These are phyloP conservation scores for Alauda arvensis DNA, from an alignment of 2,797 vertebrate genomes.

Conservation along the genomic window DNA sequence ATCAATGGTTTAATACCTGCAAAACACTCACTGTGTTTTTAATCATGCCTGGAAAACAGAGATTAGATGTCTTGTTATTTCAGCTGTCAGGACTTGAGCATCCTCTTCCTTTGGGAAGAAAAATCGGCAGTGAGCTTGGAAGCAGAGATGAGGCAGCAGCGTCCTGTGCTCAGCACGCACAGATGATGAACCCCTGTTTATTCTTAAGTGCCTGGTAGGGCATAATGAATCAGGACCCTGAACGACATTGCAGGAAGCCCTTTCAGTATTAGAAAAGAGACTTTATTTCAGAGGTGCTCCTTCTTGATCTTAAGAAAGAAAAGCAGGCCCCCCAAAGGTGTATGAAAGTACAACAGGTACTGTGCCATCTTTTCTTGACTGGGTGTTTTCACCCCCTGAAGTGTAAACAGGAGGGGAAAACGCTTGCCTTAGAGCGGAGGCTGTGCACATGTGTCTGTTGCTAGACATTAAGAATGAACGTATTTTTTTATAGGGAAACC, in stretches of 20 bases:
- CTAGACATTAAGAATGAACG: background rate
- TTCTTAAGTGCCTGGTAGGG: background rate
- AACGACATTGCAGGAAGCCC: background rate
- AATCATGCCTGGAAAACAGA: background rate
- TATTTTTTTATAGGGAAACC: background rate
- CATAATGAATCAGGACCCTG: background rate
- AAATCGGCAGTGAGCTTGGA: accelerated
- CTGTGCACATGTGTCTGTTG: too few relatives aligned
- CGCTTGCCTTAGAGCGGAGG: accelerated
- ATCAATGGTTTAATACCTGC: background rate
- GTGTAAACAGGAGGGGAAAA: background rate
- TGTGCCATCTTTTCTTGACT: background rate
- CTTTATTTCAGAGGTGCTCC: background rate
- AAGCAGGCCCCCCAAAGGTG: background rate
- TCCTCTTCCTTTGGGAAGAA: background rate
- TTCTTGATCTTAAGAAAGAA: background rate
- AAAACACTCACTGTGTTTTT: background rate
- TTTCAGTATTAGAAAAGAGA: background rate
- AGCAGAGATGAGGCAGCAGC: background rate
- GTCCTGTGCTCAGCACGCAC: accelerated
- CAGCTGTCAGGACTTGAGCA: background rate
- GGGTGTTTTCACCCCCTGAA: background rate
- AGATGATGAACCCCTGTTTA: accelerated
- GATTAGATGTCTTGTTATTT: background rate
- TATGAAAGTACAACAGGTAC: background rate